A percentile compares a stretch with the other conserved stretches of the same genome.
phyloP scores from a whole-genome alignment of 2,888 invertebrate species.

The Balanococcus diminutus region DNA sequence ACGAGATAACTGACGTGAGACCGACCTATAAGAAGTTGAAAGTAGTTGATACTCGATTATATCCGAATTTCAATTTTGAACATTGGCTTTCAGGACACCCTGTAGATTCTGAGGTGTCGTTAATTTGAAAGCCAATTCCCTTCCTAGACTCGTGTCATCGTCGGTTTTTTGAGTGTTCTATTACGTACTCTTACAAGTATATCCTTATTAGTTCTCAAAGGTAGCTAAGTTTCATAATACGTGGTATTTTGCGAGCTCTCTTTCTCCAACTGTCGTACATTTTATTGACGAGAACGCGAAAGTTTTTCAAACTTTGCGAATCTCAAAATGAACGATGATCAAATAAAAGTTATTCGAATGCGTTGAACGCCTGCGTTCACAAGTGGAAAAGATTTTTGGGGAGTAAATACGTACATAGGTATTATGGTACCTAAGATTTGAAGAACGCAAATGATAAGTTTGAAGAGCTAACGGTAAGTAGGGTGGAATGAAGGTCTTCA shows the following conservation, averaged over 20 bases:
- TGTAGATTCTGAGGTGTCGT: background rate
- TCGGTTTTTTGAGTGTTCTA: background rate
- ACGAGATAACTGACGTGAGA: no score
- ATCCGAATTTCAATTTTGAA: no score
- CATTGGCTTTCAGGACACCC: no score
- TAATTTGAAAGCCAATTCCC: background rate
- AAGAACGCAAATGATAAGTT: no score
- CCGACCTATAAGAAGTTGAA: no score
- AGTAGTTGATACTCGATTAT: no score
- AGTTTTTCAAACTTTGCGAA: background rate
- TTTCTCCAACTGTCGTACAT: background rate
- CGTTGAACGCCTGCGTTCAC: background rate
- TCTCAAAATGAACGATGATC: background rate
- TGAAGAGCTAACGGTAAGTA: no score
- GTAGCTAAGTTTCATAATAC: background rate
- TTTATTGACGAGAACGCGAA: background rate
- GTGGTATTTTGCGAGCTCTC: background rate
- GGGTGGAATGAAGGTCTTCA: background rate
- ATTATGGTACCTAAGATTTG: background rate
- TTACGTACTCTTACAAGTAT: background rate
- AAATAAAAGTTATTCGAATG: background rate
- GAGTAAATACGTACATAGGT: no score
- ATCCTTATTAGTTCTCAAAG: background rate
- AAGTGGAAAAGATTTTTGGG: background rate
- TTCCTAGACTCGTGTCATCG: no score